These are phyloP conservation scores for Sphaerophoria rueppellii DNA, from an alignment of 2,888 invertebrate genomes.

Conservation along the genomic window DNA sequence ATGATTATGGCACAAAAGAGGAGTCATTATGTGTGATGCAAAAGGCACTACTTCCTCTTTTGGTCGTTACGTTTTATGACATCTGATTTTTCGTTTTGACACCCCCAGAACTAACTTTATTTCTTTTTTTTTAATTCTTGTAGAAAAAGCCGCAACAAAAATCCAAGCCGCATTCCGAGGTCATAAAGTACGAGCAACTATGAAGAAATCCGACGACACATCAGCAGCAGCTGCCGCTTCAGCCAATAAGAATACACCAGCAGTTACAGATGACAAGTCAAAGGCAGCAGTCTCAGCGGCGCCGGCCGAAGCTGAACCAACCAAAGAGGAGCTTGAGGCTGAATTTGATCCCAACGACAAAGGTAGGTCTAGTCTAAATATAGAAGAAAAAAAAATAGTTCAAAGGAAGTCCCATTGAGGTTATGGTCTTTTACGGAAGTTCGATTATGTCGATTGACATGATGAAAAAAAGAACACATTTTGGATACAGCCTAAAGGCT, in stretches of 20 bases:
- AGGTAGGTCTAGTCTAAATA: slow-evolving; percentile 83
- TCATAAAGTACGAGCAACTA: slow-evolving; percentile 89
- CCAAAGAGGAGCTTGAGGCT: slow-evolving; percentile 88
- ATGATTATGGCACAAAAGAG: slow-evolving; percentile 29
- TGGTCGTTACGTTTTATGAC: background rate
- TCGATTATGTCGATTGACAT: slow-evolving; percentile 38
- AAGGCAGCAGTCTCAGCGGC: slow-evolving; percentile 75
- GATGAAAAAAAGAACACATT: slow-evolving; percentile 36
- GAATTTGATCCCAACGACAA: slow-evolving; percentile 91
- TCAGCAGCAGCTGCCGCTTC: slow-evolving; percentile 77
- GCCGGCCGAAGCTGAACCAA: slow-evolving; percentile 83
- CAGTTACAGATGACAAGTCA: slow-evolving; percentile 57
- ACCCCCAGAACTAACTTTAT: background rate
- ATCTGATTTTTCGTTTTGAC: too few relatives aligned
- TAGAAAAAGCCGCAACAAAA: slow-evolving; percentile 89
- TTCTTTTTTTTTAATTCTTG: slow-evolving; percentile 71
- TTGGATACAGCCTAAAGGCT: background rate
- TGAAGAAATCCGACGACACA: slow-evolving; percentile 86
- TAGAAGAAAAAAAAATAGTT: background rate
- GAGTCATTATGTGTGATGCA: slow-evolving; percentile 25
- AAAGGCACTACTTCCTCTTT: background rate
- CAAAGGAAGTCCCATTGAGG: background rate
- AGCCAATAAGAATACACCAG: slow-evolving; percentile 58
- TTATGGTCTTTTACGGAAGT: slow-evolving; percentile 43
- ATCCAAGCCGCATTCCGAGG: slow-evolving; percentile 95